phyloP scores from a whole-genome alignment of 2,888 invertebrate species.

The Camponotus fellah region DNA sequence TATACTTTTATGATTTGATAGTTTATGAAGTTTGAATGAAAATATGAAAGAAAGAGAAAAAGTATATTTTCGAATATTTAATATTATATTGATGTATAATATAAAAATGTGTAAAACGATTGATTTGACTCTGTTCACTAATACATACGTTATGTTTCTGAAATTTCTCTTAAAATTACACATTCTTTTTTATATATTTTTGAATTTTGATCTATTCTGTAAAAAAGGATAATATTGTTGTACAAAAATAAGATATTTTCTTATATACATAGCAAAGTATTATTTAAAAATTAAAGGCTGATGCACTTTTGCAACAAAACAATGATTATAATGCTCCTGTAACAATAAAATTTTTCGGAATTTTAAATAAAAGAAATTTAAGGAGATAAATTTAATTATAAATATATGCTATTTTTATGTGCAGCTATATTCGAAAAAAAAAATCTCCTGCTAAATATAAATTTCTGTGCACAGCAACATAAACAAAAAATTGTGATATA shows the following conservation, averaged over 20 bases:
- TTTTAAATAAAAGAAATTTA: slow-evolving; percentile 20
- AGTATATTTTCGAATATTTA: slow-evolving; percentile 9
- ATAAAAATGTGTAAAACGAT: background rate
- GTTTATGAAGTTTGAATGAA: slow-evolving; percentile 12
- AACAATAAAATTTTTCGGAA: slow-evolving; percentile 55
- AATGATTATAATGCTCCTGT: slow-evolving; percentile 52
- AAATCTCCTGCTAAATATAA: slow-evolving; percentile 12
- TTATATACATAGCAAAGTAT: slow-evolving; percentile 62
- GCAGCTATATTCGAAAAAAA: slow-evolving; percentile 54
- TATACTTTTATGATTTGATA: slow-evolving; percentile 18
- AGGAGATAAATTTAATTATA: slow-evolving; percentile 50
- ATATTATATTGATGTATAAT: slow-evolving; percentile 32
- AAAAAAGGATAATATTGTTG: slow-evolving; percentile 33
- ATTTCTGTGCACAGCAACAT: slow-evolving; percentile 65
- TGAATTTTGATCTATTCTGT: background rate
- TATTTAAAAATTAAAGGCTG: slow-evolving; percentile 71
- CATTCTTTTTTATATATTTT: slow-evolving; percentile 63
- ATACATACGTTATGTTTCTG: slow-evolving; percentile 49
- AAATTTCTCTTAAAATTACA: slow-evolving; percentile 61
- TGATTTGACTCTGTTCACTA: slow-evolving; percentile 23
- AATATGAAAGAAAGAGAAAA: background rate
- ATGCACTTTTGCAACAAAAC: slow-evolving; percentile 61
- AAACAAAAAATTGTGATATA: slow-evolving; percentile 76
- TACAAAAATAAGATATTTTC: slow-evolving; percentile 69
- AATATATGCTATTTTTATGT: slow-evolving; percentile 48